phyloP scores from a whole-genome alignment of 2,113 vertebrate species.

The Semnornis frantzii region DNA sequence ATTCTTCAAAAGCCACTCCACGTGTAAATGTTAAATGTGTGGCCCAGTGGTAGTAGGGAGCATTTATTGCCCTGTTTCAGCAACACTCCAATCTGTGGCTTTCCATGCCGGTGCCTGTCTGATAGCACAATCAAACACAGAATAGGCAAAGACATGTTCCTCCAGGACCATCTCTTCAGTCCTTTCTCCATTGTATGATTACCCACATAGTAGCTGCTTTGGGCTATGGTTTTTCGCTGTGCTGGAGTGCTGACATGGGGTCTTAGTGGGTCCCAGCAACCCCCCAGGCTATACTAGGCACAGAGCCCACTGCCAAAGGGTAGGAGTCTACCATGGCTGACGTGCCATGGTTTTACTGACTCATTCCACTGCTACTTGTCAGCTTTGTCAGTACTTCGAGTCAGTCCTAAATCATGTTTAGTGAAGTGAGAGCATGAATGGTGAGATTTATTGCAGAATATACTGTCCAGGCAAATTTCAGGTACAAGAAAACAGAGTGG shows the following conservation, averaged over 20 bases:
- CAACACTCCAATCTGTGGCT: accelerated
- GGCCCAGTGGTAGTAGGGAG: not conserved
- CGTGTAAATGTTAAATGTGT: not conserved
- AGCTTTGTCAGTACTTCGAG: not conserved
- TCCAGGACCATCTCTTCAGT: not conserved
- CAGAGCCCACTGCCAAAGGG: accelerated
- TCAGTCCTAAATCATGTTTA: not conserved
- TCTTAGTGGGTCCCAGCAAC: not conserved
- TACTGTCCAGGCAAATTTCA: not conserved
- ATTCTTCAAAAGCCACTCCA: not conserved
- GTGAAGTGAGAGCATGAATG: not conserved
- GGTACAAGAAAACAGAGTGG: not conserved
- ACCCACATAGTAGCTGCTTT: accelerated
- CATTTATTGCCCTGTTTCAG: not conserved
- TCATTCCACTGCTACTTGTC: not conserved
- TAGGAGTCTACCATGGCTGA: not conserved
- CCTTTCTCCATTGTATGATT: not conserved
- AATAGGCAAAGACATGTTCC: not conserved
- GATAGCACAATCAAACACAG: not conserved
- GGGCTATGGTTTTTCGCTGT: not conserved
- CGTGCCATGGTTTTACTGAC: not conserved
- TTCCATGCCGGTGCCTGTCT: not conserved
- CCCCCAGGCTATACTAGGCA: not conserved
- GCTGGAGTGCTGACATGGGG: not conserved
- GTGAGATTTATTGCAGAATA: not conserved